phyloP scores from a whole-genome alignment of 2,888 invertebrate species.

The Thera obeliscata region DNA sequence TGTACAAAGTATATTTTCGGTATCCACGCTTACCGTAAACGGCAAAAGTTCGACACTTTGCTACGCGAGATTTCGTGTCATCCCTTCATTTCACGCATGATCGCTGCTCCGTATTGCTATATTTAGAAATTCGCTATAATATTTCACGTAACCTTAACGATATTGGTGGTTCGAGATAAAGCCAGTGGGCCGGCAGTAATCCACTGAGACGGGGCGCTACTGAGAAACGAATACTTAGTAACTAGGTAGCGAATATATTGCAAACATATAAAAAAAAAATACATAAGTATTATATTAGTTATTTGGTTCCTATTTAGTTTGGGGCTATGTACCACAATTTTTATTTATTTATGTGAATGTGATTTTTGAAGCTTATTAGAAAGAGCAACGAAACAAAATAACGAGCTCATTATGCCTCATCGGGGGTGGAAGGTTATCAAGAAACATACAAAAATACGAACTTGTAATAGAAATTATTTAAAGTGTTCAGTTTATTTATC shows the following conservation, averaged over 20 bases:
- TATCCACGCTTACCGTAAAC: slow-evolving; percentile 18
- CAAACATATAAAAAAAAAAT: no score
- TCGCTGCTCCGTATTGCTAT: slow-evolving; percentile 65
- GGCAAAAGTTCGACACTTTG: slow-evolving; percentile 36
- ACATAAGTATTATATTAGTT: no score
- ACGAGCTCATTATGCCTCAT: no score
- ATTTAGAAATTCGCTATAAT: slow-evolving; percentile 71
- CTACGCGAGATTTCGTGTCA: slow-evolving; percentile 46
- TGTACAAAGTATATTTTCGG: slow-evolving; percentile 11
- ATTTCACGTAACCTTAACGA: slow-evolving; percentile 64
- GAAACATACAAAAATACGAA: no score
- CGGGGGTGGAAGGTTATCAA: no score
- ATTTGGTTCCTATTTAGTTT: no score
- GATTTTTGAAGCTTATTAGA: no score
- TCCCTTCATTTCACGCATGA: slow-evolving; percentile 68
- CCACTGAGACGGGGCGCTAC: slow-evolving; percentile 63
- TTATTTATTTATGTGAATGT: no score
- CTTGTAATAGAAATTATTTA: no score
- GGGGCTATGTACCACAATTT: no score
- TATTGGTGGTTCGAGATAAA: slow-evolving; percentile 54
- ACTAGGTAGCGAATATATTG: neutral
- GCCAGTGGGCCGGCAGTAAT: slow-evolving; percentile 69
- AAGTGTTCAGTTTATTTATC: no score
- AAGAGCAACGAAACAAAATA: no score
- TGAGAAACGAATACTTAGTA: slow-evolving; percentile 43